Conservation (phyloP, 2,113 vertebrate species). For the Acanthochromis polyacanthus region DNA sequence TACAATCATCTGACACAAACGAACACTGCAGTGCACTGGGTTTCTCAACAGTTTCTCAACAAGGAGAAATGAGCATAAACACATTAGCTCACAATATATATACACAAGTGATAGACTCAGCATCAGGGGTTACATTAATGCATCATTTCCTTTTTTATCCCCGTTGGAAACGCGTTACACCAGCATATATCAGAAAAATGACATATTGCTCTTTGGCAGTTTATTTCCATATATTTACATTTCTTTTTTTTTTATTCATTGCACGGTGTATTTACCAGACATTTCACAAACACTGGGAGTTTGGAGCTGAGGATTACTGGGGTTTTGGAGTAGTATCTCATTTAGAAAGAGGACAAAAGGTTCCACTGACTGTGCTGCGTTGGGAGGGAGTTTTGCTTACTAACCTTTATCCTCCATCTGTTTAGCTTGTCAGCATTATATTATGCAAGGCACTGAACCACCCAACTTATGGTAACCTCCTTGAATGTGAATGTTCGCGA, state of each 20-base stretch:
- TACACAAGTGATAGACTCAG: conserved; percentile 36
- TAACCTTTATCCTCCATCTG: conserved; percentile 28
- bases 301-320: conserved; percentile 39
- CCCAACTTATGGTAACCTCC: conserved; percentile 11
- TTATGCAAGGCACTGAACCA: conserved; percentile 10
- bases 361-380: conserved; percentile 4
- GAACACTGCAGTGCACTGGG: conserved; percentile 11
- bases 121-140: conserved; percentile 54
- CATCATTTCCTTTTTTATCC: conserved; percentile 29
- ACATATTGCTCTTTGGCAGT: conserved; percentile 45
- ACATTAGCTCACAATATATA: conserved; percentile 29
- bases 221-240: conserved; percentile 66
- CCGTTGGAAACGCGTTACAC: conserved; percentile 53
- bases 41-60: conserved; percentile 39
- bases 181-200: conserved; percentile 54
- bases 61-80: conserved; percentile 34
- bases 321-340: conserved; percentile 40
- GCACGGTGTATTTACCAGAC: conserved; percentile 40
- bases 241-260: conserved; percentile 20
- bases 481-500: conserved; percentile 17
- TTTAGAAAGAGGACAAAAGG: conserved; percentile 35
- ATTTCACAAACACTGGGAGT: conserved; percentile 34
- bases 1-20: conserved; percentile 44
- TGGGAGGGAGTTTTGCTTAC: conserved; percentile 35
- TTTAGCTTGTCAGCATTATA: conserved; percentile 37